A percentile compares a stretch with the other conserved stretches of the same genome.
Evolutionary conservation across 1,140 invertebrate genomes (phyloP).

Genomic region (Drosophila orena): DNA sequence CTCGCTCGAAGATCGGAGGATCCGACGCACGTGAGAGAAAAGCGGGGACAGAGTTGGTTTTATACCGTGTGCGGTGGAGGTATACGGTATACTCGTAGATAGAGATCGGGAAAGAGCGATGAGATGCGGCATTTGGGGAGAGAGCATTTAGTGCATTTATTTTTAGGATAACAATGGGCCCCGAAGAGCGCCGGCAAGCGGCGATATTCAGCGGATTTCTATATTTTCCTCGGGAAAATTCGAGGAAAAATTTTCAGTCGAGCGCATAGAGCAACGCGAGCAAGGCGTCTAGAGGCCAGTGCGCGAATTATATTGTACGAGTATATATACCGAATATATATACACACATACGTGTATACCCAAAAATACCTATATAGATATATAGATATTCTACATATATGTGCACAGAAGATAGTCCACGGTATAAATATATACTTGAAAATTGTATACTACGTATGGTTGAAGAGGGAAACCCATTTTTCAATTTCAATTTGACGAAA

Average conservation of each 20-base stretch:
- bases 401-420: conserved; percentile 43
- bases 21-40: conserved; percentile 53
- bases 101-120: conserved; percentile 20
- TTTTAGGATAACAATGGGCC: conserved; percentile 80
- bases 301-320: conserved; percentile 57
- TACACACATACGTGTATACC: conserved; percentile 31
- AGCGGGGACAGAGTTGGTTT: conserved; percentile 8
- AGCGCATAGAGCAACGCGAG: conserved; percentile 76
- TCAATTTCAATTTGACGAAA: conserved; percentile 47
- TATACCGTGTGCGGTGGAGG: neutral
- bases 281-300: conserved; percentile 60
- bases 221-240: conserved; percentile 58
- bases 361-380: conserved; percentile 32
- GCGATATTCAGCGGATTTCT: conserved; percentile 52
- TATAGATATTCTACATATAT: conserved; percentile 34
- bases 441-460: conserved; percentile 53
- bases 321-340: conserved; percentile 38
- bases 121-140: conserved; percentile 5
- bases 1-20: conserved; percentile 30
- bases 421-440: conserved; percentile 36
- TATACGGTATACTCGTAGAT: too few species aligned
- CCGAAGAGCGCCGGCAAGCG: conserved; percentile 44
- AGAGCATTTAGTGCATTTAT: conserved; percentile 60
- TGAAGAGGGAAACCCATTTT: conserved; percentile 29
- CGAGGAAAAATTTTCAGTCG: conserved; percentile 70